Conservation (phyloP, 2,113 vertebrate species). For the Stigmatopora nigra region DNA sequence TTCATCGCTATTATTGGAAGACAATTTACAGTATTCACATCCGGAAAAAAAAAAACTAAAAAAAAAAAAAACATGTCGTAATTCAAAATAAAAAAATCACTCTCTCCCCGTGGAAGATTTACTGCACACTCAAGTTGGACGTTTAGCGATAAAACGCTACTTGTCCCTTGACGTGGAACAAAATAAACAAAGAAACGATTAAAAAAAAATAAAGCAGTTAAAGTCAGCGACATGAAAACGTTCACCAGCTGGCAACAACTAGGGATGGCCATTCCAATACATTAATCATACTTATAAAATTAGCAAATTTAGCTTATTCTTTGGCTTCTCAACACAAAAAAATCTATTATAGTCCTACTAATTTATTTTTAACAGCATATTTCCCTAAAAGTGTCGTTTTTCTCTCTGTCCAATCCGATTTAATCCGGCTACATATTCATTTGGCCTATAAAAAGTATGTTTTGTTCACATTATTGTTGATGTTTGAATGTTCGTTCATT, state of each 20-base stretch:
- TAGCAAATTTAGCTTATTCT: background rate
- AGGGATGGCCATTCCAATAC: background rate
- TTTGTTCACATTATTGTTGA: background rate
- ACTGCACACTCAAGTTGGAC: conserved; percentile 66
- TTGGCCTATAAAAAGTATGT: too few relatives aligned
- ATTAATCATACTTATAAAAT: background rate
- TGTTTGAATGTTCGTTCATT: too few relatives aligned
- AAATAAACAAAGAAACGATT: conserved; percentile 16
- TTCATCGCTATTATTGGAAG: conserved; percentile 62
- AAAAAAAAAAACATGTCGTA: conserved; percentile 22
- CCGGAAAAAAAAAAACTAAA: conserved; percentile 53
- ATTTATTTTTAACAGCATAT: background rate
- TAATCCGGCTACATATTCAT: background rate
- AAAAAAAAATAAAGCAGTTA: conserved; percentile 69
- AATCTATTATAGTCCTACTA: background rate
- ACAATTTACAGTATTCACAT: conserved; percentile 74
- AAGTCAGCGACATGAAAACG: conserved; percentile 42
- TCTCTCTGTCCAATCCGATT: background rate
- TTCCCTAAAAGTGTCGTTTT: background rate
- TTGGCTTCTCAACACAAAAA: background rate
- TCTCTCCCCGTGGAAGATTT: conserved; percentile 43
- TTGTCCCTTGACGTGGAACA: conserved; percentile 38
- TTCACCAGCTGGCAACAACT: background rate
- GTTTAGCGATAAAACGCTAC: conserved; percentile 48
- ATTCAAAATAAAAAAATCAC: conserved; percentile 39